Base-by-base conservation (phyloP, 2,797 vertebrate genomes). In the Gymnocypris eckloni region DNA sequence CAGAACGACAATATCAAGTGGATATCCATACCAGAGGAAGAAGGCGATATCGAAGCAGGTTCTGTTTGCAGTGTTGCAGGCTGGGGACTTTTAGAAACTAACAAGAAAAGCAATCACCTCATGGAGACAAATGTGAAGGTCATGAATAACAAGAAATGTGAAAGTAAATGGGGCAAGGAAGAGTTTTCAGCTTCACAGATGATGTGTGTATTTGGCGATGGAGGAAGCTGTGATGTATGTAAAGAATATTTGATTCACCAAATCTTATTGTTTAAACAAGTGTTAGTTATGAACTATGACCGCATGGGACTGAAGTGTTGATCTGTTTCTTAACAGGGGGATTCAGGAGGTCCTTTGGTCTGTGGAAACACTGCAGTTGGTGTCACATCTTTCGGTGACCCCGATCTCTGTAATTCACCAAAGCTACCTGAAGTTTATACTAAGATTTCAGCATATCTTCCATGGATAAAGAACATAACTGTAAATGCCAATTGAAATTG, bases 301-400 rank as follows among this genome's bases (percentile, higher is more conserved):
- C 2, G 28, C 28, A 33, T 33, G 28, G 28, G 28, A 33, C 28
- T 39, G 37, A 59, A n/a, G 52, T 79, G 39, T 4, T 69, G 15
- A 66, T 69, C 10, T 69, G 50, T 50, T 59, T 69, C 4, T n/a
- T 79, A 43, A 12, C 86, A 89, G 88, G 89, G 88, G 6, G 89
- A 90, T 70, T 88, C 87, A 13, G 89, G 88, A 16, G 86, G 89
- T 54, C 89, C 87, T 37, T 64, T 90, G 87, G 85, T 90, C 79
- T 90, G 87, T 71, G 75, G 79, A 11, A 20, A 71, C 4, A 82
- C 18, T 66, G 89, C 87, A 22, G 86, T 82, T 12, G 88, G 88
- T 1, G 41, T 88, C 25, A 84, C 83, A 15, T 88, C 89, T 0
- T 89, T 88, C 15, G 33, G 59, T 2, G 25, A 75, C 22, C 0